Percentiles rank a stretch among this genome's conserved stretches.
phyloP scores from a whole-genome alignment of 2,797 vertebrate species.

The Neoniphon sammara region DNA sequence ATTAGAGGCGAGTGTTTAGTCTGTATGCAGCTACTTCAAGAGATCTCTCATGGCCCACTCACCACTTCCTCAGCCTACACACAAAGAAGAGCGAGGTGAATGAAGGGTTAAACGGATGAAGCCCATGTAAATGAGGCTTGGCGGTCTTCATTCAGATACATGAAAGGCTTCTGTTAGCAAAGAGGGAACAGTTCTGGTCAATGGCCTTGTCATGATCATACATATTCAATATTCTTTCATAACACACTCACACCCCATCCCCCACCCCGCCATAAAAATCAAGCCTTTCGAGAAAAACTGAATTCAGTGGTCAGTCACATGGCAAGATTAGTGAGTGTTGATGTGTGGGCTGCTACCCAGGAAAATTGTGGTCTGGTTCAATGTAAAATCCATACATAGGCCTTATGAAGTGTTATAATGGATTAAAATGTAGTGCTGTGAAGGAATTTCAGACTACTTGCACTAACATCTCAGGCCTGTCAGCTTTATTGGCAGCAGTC shows the following conservation, averaged over 20 bases:
- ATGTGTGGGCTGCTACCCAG: constrained; percentile 55
- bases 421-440: constrained; percentile 21
- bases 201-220: constrained; percentile 65
- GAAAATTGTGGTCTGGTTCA: constrained; percentile 38
- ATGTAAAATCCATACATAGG: constrained; percentile 38
- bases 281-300: constrained; percentile 40
- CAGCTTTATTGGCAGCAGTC: constrained; percentile 16
- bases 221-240: constrained; percentile 77
- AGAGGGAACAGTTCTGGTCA: constrained; percentile 55
- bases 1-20: constrained; percentile 69
- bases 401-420: constrained; percentile 39
- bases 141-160: constrained; percentile 75
- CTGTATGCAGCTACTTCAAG: constrained; percentile 64
- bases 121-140: constrained; percentile 78
- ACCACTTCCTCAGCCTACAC: constrained; percentile 66
- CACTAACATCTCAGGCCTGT: not conserved
- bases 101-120: constrained; percentile 73
- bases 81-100: constrained; percentile 68
- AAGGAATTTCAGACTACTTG: constrained; percentile 27
- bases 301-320: constrained; percentile 47
- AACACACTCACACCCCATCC: constrained; percentile 39
- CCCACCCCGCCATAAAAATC: constrained; percentile 36
- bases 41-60: constrained; percentile 50
- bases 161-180: constrained; percentile 73
- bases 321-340: constrained; percentile 53